Evolutionary conservation across 2,888 invertebrate species (phyloP).

Genomic region (Malthinus seriepunctatus): DNA sequence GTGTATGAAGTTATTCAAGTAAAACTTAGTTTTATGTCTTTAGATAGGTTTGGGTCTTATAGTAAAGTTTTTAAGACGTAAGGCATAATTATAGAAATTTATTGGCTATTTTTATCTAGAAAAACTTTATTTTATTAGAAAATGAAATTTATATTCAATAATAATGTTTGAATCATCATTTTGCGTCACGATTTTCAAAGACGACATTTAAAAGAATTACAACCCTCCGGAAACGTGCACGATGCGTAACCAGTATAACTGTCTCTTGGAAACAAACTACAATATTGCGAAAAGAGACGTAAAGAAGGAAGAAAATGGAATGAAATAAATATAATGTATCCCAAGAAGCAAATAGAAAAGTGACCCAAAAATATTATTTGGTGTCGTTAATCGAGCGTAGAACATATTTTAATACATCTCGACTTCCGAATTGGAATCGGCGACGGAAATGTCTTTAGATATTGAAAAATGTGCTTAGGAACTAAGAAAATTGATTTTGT

Average conservation of each 20-base stretch:
- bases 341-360: constrained; percentile 10
- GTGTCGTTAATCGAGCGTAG: constrained; percentile 43
- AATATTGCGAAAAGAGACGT: constrained; percentile 9
- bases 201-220: constrained; percentile 22
- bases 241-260: constrained; percentile 27
- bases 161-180: constrained; percentile 15
- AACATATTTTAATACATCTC: constrained; percentile 45
- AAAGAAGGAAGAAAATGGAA: constrained; percentile 18
- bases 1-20: too few relatives aligned
- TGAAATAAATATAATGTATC: constrained; percentile 4
- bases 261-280: constrained; percentile 9
- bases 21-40: too few relatives aligned
- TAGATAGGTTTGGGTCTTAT: too few relatives aligned
- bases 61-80: too few relatives aligned
- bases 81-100: too few relatives aligned
- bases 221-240: constrained; percentile 25
- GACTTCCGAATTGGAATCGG: constrained; percentile 32
- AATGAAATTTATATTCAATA: constrained; percentile 1
- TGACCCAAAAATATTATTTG: constrained; percentile 27
- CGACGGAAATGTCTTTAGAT: constrained; percentile 27
- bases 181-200: constrained; percentile 21
- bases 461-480: constrained; percentile 27
- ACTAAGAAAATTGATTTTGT: constrained; percentile 11
- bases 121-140: constrained; percentile 1
- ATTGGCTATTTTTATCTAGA: too few relatives aligned